These are phyloP conservation scores for Trachelus tabidus DNA, from an alignment of 2,888 invertebrate genomes.

Conservation along the genomic window DNA sequence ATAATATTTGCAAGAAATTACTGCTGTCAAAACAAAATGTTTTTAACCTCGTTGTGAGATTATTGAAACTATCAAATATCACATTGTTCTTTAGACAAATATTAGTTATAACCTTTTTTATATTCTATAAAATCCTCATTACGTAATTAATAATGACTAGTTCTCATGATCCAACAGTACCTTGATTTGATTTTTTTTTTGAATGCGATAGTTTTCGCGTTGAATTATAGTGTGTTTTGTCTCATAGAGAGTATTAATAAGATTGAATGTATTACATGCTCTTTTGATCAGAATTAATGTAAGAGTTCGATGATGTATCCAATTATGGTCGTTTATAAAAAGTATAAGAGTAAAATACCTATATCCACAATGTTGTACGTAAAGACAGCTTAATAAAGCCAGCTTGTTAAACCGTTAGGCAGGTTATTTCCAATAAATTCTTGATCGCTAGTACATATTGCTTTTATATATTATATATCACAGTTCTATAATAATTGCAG, in stretches of 20 bases:
- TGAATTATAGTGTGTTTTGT: neutral
- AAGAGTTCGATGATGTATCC: neutral
- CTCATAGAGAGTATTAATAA: slow-evolving; percentile 16
- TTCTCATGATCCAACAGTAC: neutral
- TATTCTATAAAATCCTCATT: slow-evolving; percentile 19
- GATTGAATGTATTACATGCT: slow-evolving; percentile 23
- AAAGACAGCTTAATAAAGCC: neutral
- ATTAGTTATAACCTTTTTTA: neutral
- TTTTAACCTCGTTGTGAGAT: neutral
- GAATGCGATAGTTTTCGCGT: neutral
- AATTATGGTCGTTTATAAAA: neutral
- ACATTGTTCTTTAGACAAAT: neutral
- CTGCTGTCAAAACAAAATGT: neutral
- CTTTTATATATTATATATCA: slow-evolving; percentile 23
- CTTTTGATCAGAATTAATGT: neutral
- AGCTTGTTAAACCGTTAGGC: neutral
- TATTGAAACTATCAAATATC: neutral
- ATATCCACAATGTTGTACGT: neutral
- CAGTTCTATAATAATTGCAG: slow-evolving; percentile 17
- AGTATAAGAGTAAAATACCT: neutral
- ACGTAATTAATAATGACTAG: slow-evolving; percentile 25
- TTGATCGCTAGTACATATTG: neutral
- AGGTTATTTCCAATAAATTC: neutral
- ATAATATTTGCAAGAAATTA: neutral
- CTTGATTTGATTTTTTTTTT: neutral